These are phyloP conservation scores for Bradypodion ventrale DNA, from an alignment of 2,797 vertebrate genomes.

Conservation along the genomic window DNA sequence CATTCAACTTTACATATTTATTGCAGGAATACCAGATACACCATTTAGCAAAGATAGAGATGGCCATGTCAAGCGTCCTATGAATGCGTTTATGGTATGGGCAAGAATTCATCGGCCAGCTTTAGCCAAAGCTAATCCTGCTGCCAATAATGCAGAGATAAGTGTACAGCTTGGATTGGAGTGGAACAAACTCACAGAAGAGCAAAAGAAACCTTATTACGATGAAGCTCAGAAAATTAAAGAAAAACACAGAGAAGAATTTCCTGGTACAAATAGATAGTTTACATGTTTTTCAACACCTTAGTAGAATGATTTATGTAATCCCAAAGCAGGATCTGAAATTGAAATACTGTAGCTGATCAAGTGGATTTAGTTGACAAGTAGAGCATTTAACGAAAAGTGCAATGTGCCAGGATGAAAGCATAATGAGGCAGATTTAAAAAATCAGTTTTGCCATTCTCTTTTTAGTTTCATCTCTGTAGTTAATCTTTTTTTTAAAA, in stretches of 20 bases:
- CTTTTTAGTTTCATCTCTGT: neutral
- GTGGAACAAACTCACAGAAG: constrained; percentile 85
- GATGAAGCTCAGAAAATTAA: constrained; percentile 82
- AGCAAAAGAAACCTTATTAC: constrained; percentile 86
- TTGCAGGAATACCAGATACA: constrained; percentile 76
- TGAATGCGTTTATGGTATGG: constrained; percentile 90
- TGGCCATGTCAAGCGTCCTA: constrained; percentile 83
- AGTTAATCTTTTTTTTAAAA: neutral
- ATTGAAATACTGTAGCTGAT: neutral
- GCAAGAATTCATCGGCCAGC: constrained; percentile 79
- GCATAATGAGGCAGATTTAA: neutral
- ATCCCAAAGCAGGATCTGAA: neutral
- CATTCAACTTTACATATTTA: constrained; percentile 57
- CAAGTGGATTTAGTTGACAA: neutral
- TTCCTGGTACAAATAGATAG: constrained; percentile 79
- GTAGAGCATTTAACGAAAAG: neutral
- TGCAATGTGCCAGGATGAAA: neutral
- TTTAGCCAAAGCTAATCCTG: constrained; percentile 77
- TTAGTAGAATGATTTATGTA: neutral
- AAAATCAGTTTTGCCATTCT: neutral
- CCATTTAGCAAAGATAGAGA: constrained; percentile 75
- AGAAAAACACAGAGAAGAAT: constrained; percentile 79
- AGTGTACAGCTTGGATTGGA: constrained; percentile 81
- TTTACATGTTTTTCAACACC: constrained; percentile 9
- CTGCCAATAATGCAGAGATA: constrained; percentile 73